Evolutionary conservation across 2,113 vertebrate species (phyloP).

Genomic region (Ascaphus truei): DNA sequence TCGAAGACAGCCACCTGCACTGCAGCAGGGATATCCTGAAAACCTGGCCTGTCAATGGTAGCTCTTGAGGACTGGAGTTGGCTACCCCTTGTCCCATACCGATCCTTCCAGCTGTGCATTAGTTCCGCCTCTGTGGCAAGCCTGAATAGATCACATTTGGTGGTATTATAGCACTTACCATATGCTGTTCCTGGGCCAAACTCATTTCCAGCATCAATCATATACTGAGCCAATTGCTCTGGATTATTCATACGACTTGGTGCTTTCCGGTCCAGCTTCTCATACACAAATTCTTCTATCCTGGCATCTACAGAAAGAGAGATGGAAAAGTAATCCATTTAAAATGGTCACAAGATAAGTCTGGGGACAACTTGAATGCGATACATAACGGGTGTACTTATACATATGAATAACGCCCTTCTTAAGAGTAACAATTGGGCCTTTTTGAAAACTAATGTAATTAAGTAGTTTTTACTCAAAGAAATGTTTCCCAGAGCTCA

Average conservation of each 20-base stretch:
- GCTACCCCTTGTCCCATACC: too few species aligned
- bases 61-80: too few species aligned
- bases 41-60: too few species aligned
- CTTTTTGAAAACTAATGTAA: background rate
- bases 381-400: background rate
- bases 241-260: slow-evolving; percentile 91
- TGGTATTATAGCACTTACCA: too few species aligned
- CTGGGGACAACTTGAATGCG: background rate
- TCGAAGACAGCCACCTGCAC: too few species aligned
- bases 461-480: too few species aligned
- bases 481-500: too few species aligned
- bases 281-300: slow-evolving; percentile 97
- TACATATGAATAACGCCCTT: too few species aligned
- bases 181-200: slow-evolving; percentile 95
- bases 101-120: background rate
- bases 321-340: background rate
- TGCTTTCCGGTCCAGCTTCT: slow-evolving; percentile 94
- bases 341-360: slow-evolving; percentile 46
- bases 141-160: background rate
- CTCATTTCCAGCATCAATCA: slow-evolving; percentile 93
- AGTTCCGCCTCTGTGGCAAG: too few species aligned
- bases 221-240: slow-evolving; percentile 86
- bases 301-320: slow-evolving; percentile 75
- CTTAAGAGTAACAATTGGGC: background rate
- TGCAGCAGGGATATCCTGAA: too few species aligned